Base-by-base conservation (phyloP, 2,113 vertebrate species). In the Tapirus terrestris region DNA sequence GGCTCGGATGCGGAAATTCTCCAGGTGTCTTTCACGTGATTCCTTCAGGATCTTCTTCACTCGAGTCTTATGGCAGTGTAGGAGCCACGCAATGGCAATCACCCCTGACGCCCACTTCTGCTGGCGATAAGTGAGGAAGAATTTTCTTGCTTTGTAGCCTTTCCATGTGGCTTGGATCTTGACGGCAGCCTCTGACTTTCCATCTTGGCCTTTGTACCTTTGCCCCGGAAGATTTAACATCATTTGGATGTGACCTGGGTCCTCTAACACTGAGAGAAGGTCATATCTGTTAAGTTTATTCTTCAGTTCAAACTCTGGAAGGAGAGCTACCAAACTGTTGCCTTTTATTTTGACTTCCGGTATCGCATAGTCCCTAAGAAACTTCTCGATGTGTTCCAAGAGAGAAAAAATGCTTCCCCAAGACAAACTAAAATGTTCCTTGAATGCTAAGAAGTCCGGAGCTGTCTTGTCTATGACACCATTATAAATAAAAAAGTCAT, bases 1-100 rank as follows among this genome's bases (percentile, higher is more conserved):
- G 96, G 99, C 99, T 99, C 99, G 99, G 89, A 97, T 98, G 98
- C 95, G 98, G 94, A 99, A 99, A 98, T 99, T 99, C 98, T 99
- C 98, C 98, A 99, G 99, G 97, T 99, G 99, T 97, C 98, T 98
- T 39, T 96, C 98, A 0, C 98, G 99, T 0, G 99, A 98, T 58
- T 99, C 99, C 99, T 98, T 98, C 97, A 99, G 99, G 98, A 98
- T 90, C 80, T 95, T 98, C 90, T 95, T 99, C 65, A 99, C 93
- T 29, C 91, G 98, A 39, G 96, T 93, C 98, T 97, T 97, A 96
- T 98, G 99, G 76, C 89, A 79, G 58, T 95, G 93, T 92, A 98
- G 97, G 88, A 99, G 98, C 99, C 99, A 99, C 16, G 98, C 96
- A 2, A 98, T 12, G 63, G 99, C 88, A 0, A 99, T 99, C 97